phyloP scores from a whole-genome alignment of 2,797 vertebrate genomes.

The Cheirogaleus major region DNA sequence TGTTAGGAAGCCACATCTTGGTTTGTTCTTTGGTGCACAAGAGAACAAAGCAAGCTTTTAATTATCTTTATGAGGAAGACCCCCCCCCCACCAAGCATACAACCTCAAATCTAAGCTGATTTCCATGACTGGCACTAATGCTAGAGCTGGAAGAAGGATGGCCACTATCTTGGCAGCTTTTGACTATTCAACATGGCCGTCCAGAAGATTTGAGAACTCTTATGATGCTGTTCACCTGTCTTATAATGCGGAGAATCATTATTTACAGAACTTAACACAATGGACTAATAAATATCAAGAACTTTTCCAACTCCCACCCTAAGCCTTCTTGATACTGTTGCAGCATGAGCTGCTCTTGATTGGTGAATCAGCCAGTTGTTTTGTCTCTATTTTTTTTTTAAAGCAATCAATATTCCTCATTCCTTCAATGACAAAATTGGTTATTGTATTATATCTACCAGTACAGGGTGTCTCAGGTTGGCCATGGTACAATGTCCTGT shows the following conservation, averaged over 20 bases:
- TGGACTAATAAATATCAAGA: background rate
- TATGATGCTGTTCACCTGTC: background rate
- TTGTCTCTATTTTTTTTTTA: background rate
- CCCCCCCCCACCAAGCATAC: background rate
- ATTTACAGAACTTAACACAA: background rate
- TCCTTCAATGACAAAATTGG: background rate
- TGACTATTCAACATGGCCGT: background rate
- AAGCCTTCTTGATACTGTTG: background rate
- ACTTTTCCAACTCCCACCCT: background rate
- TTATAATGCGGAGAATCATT: background rate
- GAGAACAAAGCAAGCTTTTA: conserved; percentile 22
- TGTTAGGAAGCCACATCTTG: background rate
- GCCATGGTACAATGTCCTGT: background rate
- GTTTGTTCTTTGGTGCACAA: background rate
- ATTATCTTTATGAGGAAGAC: conserved; percentile 30
- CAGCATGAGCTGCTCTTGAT: background rate
- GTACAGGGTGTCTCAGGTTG: background rate
- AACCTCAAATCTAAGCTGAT: background rate
- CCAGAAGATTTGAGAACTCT: background rate
- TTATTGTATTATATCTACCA: background rate
- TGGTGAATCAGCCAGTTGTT: background rate
- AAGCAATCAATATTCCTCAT: background rate
- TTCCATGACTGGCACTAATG: background rate
- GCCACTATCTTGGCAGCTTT: background rate
- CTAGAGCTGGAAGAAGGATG: background rate